Evolutionary conservation across 2,797 vertebrate species (phyloP), one percentile per base, ranked within the genome.

Genomic region (Acanthornis magna): DNA sequence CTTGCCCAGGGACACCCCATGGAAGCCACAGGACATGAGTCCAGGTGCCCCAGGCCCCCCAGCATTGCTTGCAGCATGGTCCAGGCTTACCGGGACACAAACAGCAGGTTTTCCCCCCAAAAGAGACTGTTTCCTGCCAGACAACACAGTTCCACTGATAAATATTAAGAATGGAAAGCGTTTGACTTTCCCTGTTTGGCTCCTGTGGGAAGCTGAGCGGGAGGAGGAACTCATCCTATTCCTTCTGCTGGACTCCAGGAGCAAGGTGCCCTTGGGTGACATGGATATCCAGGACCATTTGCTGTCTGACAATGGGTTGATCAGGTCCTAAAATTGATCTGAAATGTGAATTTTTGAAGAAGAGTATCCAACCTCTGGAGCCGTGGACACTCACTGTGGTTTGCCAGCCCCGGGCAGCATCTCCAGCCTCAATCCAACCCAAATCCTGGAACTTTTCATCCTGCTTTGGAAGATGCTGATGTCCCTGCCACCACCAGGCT

Each of bases 81-180:
- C 8, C 5, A 67, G 40, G 13, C 9, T 71, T 11, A 1, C 9
- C 16, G 58, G 42, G 34, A 22, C 66, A 67, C 11, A 38, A 26
- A 12, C 0, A 7, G 14, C 10, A 42, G 55, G 0, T 0, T 74
- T 47, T 2, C 2, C 16, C 9, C n/a, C 4, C 0, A 20, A 63
- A 81, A 25, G 6, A 19, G 36, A 9, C 29, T 6, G 5, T 26
- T 42, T 67, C 32, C 36, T 71, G 12, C 53, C 53, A 89, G 54
- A 21, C 58, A 62, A 38, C 2, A 2, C 4, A 3, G 3, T 54
- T 47, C 36, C 57, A 25, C 53, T 1, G 2, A 13, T 19, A 71
- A 77, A 67, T 23, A 34, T 7, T 57, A 5, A 4, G 45, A 25
- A 40, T 51, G 36, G 70, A n/a, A 51, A 58, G 13, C 0, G 2